Conservation (phyloP, 2,113 vertebrate species). For the Microcebus jonahi region DNA sequence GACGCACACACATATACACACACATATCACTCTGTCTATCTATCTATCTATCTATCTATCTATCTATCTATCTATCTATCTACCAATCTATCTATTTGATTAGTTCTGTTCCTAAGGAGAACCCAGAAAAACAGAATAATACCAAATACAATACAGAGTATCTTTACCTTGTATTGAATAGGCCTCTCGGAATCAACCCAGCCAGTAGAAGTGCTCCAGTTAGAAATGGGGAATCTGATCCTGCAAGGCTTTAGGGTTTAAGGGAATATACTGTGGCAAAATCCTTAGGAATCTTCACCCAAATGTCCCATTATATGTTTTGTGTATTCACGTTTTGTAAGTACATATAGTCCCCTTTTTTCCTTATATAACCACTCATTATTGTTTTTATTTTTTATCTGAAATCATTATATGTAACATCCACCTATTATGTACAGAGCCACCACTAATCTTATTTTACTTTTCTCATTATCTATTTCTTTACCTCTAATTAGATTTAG, state of each 20-base stretch:
- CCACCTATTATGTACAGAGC: neutral
- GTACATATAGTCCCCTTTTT: neutral
- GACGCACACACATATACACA: too few species aligned
- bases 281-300: neutral
- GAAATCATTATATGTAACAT: neutral
- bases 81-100: neutral
- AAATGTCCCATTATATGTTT: neutral
- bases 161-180: neutral
- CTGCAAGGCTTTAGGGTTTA: neutral
- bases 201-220: neutral
- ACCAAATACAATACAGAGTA: neutral
- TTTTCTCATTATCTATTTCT: neutral
- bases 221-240: neutral
- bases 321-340: neutral
- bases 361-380: neutral
- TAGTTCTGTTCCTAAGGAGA: neutral
- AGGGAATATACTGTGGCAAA: neutral
- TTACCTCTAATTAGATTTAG: neutral
- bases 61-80: neutral
- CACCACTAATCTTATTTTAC: neutral
- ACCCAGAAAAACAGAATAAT: neutral
- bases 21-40: neutral
- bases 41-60: neutral
- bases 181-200: neutral
- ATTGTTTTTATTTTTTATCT: neutral